Conservation (phyloP, 2,888 invertebrate species). For the Galerucella calmariensis region DNA sequence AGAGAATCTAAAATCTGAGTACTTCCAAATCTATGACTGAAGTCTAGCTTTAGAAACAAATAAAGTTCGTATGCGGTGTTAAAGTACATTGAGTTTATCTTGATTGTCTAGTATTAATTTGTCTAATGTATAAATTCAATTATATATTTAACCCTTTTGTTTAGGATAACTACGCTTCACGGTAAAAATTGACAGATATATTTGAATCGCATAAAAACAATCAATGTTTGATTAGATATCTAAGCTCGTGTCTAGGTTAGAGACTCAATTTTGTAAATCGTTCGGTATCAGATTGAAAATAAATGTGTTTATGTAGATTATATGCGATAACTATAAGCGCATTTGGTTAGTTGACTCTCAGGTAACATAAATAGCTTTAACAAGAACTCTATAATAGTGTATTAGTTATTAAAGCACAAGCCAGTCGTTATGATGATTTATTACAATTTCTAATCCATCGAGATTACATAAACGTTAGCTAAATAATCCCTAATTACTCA, state of each 20-base stretch:
- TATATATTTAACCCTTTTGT: not conserved
- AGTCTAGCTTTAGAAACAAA: not conserved
- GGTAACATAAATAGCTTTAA: slow-evolving; percentile 21
- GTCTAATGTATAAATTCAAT: not conserved
- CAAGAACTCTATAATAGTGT: slow-evolving; percentile 14
- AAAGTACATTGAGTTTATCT: not conserved
- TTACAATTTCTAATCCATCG: slow-evolving; percentile 2
- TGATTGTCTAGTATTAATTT: not conserved
- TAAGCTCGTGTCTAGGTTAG: not conserved
- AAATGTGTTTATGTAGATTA: slow-evolving; percentile 5
- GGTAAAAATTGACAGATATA: too few relatives aligned
- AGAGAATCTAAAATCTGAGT: slow-evolving; percentile 14
- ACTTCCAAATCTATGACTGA: slow-evolving; percentile 10
- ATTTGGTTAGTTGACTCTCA: slow-evolving; percentile 1
- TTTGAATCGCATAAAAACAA: too few relatives aligned
- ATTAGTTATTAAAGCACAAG: slow-evolving; percentile 6
- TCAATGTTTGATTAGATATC: not conserved
- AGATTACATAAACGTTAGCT: slow-evolving; percentile 2
- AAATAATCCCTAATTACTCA: not conserved
- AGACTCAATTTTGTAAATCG: not conserved
- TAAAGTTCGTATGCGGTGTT: not conserved
- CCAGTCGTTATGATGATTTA: slow-evolving; percentile 28
- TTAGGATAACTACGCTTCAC: not conserved
- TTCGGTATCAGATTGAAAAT: not conserved
- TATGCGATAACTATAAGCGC: slow-evolving; percentile 2